Base-by-base conservation (phyloP, 2,113 vertebrate genomes). In the Melanerpes aurifrons region DNA sequence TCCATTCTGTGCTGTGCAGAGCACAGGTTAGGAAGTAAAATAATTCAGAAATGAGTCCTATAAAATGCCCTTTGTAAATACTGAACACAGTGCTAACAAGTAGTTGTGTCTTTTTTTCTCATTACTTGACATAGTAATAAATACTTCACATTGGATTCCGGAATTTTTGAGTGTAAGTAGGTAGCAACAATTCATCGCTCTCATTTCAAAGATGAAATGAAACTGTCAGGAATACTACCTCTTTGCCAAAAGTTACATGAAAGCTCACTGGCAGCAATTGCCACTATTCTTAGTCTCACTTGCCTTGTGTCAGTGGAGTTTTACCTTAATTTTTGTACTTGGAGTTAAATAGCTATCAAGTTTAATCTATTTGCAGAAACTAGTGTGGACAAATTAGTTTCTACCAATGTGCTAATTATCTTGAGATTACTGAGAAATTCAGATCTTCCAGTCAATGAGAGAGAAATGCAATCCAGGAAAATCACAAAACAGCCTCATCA, bases 151-250 rank as follows among this genome's bases (percentile, higher is more conserved):
- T 0, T 76, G 74, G 20, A 89, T 50, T 66, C 81, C 75, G 80
- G 68, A 10, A 70, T 74, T 62, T 83, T 7, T 28, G 54, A 86
- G n/a, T 20, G 43, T 78, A 84, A 32, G 53, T 31, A 82, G 73
- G 48, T 26, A 79, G 75, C 8, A 43, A 43, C 28, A 78, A 50
- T 74, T 53, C 67, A 67, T 26, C 26, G 59, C 15, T 70, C 40
- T 80, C 40, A 40, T 31, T 86, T 77, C 68, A 87, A 93, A 86
- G 68, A 86, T 35, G 35, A 87, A 79, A 76, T 68, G 77, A 86
- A 78, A 58, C 74, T 75, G 56, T 85, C 91, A 82, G 68, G 91
- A 76, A 73, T 28, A 57, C 26, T 26, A 68, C 24, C 21, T 21
- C 24, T 40, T 32, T 29, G 28, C 50, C 62, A 70, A 63, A 92